phyloP scores from a whole-genome alignment of 2,797 vertebrate species.

The Sarcoramphus papa region DNA sequence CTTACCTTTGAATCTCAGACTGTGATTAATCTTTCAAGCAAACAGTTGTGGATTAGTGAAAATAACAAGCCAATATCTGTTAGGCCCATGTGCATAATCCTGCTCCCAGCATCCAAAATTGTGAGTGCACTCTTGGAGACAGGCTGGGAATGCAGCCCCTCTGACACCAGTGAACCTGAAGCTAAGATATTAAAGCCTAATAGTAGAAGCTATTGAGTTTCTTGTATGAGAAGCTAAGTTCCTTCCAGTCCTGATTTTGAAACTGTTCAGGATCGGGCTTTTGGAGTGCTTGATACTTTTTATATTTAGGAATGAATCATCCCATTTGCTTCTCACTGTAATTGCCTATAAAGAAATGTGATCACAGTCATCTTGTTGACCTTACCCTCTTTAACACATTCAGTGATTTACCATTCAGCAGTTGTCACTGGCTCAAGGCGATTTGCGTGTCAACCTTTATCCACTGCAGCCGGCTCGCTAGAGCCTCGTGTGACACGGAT shows the following conservation, averaged over 20 bases:
- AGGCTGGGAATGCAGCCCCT: background rate
- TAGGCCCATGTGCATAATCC: background rate
- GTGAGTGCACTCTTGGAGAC: background rate
- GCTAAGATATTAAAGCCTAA: background rate
- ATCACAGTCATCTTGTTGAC: background rate
- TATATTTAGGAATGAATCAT: conserved; percentile 16
- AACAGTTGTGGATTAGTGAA: background rate
- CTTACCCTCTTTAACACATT: background rate
- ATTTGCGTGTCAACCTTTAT: background rate
- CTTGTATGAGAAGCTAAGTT: background rate
- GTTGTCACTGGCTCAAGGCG: background rate
- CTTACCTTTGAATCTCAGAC: background rate
- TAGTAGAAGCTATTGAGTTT: background rate
- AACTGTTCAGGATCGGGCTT: background rate
- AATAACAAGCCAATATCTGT: background rate
- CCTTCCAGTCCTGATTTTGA: background rate
- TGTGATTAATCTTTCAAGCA: background rate
- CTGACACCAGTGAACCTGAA: background rate
- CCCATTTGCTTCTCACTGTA: background rate
- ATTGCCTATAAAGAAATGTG: background rate
- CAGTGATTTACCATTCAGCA: background rate
- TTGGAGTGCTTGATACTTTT: background rate
- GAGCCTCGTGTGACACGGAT: background rate
- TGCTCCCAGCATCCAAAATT: background rate
- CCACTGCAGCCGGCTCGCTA: background rate